Conservation (phyloP, 2,797 vertebrate genomes). For the Malacoctenus gilli region DNA sequence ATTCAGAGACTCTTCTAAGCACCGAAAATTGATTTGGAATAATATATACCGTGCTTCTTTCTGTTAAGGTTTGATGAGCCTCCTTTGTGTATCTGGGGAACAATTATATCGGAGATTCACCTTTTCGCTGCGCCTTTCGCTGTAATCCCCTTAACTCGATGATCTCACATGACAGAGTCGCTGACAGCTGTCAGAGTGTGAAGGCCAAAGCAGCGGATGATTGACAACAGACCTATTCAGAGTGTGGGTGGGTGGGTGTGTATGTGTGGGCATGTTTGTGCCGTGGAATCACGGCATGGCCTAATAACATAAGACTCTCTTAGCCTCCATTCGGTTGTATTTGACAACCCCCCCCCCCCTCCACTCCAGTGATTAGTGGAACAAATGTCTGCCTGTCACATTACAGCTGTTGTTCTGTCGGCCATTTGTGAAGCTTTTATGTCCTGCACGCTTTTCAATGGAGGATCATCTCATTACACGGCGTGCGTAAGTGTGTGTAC, state of each 20-base stretch:
- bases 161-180: conserved; percentile 47
- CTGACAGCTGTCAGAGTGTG: conserved; percentile 67
- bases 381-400: conserved; percentile 71
- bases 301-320: conserved; percentile 63
- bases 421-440: conserved; percentile 59
- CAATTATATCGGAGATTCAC: too few relatives aligned
- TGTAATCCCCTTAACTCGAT: conserved; percentile 47
- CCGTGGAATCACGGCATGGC: conserved; percentile 18
- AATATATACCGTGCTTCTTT: too few relatives aligned
- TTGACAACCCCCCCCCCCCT: conserved; percentile 63
- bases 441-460: conserved; percentile 50
- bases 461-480: conserved; percentile 59
- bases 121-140: conserved; percentile 45
- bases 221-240: conserved; percentile 23
- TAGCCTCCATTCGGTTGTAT: conserved; percentile 54
- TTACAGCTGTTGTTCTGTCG: conserved; percentile 67
- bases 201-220: conserved; percentile 41
- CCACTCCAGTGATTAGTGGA: conserved; percentile 69
- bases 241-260: conserved; percentile 12
- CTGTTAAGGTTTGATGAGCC: conserved; percentile 7
- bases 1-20: too few relatives aligned
- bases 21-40: too few relatives aligned
- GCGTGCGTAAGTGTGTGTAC: conserved; percentile 4
- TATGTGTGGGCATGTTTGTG: conserved; percentile 19
- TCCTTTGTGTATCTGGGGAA: conserved; percentile 14